Conservation (phyloP, 2,113 vertebrate genomes). For the Picathartes gymnocephalus region DNA sequence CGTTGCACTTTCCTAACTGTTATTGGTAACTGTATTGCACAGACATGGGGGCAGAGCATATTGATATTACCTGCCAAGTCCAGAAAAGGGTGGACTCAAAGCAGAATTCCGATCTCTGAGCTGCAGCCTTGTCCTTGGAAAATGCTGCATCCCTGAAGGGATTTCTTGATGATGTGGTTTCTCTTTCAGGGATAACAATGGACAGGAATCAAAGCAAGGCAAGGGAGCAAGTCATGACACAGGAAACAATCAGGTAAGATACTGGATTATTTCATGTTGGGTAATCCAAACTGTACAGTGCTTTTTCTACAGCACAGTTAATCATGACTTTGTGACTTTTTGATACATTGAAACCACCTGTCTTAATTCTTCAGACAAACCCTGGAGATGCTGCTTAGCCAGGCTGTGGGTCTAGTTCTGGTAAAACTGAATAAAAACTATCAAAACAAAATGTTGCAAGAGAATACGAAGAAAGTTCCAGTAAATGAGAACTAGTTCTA, state of each 20-base stretch:
- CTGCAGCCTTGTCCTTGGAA: background rate
- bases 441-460: background rate
- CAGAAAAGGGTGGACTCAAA: background rate
- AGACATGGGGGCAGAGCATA: background rate
- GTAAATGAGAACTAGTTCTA: background rate
- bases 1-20: background rate
- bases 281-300: background rate
- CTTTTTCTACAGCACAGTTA: background rate
- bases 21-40: background rate
- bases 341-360: background rate
- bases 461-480: background rate
- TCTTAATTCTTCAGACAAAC: background rate
- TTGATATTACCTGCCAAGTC: background rate
- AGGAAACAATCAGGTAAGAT: conserved; percentile 16
- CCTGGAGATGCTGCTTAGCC: background rate
- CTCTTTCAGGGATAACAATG: conserved; percentile 14
- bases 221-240: background rate
- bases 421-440: background rate
- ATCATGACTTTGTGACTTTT: background rate
- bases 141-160: background rate
- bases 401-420: background rate
- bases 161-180: background rate
- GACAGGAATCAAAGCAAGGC: conserved; percentile 23
- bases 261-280: background rate
- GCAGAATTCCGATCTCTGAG: background rate